Conservation (phyloP, 1,140 invertebrate genomes). For the Thalassaphorura encarpata region DNA sequence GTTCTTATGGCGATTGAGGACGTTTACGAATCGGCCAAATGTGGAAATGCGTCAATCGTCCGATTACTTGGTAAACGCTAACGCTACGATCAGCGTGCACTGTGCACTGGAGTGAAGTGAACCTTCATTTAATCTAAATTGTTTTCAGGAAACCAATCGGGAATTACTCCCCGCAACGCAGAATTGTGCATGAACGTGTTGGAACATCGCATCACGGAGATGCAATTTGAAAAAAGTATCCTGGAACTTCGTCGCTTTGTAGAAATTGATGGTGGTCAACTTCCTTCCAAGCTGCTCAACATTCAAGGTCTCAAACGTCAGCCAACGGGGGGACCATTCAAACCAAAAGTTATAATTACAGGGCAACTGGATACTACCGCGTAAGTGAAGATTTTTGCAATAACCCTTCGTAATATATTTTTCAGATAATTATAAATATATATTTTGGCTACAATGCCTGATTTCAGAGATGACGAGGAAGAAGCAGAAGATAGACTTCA, state of each 20-base stretch:
- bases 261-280: constrained; percentile 6
- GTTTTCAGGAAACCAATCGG: background rate
- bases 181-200: constrained; percentile 15
- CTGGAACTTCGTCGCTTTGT: constrained; percentile 14
- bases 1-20: constrained; percentile 8
- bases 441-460: too few relatives aligned
- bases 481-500: too few relatives aligned
- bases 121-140: background rate
- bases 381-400: constrained; percentile 2
- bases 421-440: too few relatives aligned
- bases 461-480: too few relatives aligned
- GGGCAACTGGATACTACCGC: background rate
- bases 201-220: constrained; percentile 16
- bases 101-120: background rate
- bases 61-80: constrained; percentile 22
- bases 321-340: background rate
- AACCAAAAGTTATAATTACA: constrained; percentile 7
- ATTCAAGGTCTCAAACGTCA: background rate
- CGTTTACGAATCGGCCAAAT: constrained; percentile 9
- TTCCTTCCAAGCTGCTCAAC: constrained; percentile 7
- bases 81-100: background rate
- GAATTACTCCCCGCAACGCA: constrained; percentile 16
- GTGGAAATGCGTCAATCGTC: constrained; percentile 21
- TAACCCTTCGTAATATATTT: too few relatives aligned
- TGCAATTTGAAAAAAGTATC: constrained; percentile 6